phyloP scores from a whole-genome alignment of 2,797 vertebrate genomes.

The Mus caroli region DNA sequence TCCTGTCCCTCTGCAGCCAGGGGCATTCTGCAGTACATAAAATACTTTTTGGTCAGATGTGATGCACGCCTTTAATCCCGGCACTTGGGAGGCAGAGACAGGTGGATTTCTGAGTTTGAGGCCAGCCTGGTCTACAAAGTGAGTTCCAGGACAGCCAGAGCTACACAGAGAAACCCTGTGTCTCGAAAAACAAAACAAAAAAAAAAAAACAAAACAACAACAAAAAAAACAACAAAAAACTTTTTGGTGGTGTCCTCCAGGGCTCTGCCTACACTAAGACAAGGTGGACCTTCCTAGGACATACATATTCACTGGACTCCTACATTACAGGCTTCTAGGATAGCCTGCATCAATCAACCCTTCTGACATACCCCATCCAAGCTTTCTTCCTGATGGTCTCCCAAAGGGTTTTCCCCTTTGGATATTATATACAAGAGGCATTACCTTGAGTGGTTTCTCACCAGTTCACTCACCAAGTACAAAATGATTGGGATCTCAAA shows the following conservation, averaged over 20 bases:
- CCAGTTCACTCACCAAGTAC: not conserved
- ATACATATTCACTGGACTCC: accelerated
- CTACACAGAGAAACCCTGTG: too few relatives aligned
- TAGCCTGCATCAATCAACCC: not conserved
- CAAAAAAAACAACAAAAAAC: not conserved
- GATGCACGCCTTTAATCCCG: too few relatives aligned
- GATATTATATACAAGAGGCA: not conserved
- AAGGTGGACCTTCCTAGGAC: not conserved
- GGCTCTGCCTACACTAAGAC: not conserved
- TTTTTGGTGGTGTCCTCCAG: too few relatives aligned
- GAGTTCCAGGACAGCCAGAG: too few relatives aligned
- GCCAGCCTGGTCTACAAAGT: too few relatives aligned
- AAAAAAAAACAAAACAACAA: too few relatives aligned
- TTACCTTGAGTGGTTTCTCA: not conserved
- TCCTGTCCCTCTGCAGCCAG: not conserved
- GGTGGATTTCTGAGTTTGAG: too few relatives aligned
- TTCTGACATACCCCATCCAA: not conserved
- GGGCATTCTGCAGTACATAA: not conserved
- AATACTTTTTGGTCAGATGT: too few relatives aligned
- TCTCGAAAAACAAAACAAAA: too few relatives aligned
- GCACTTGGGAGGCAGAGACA: too few relatives aligned
- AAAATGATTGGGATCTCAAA: not conserved
- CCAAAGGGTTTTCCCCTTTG: not conserved
- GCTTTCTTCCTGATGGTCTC: not conserved
- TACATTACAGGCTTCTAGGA: not conserved